Conservation (phyloP, 2,888 invertebrate genomes). For the Phalera bucephala region DNA sequence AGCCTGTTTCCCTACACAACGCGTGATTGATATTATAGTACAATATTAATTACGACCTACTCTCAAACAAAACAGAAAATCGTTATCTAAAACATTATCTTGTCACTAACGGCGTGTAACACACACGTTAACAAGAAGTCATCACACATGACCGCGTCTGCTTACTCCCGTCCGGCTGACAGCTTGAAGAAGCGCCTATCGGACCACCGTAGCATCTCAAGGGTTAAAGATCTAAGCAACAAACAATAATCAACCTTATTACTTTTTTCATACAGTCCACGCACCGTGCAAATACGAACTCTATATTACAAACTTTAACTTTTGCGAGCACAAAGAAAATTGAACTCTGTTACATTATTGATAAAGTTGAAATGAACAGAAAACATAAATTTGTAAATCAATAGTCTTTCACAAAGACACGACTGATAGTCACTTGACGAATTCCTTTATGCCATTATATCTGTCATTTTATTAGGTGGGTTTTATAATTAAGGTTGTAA, state of each 20-base stretch:
- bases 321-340: too few species aligned
- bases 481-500: too few species aligned
- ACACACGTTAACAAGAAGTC: slow-evolving; percentile 72
- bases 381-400: slow-evolving; percentile 26
- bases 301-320: too few species aligned
- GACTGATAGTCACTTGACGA: slow-evolving; percentile 72
- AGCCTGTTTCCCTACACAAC: too few species aligned
- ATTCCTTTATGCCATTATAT: slow-evolving; percentile 59
- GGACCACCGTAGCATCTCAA: slow-evolving; percentile 53
- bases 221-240: too few species aligned
- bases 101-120: slow-evolving; percentile 57
- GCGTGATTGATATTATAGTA: too few species aligned
- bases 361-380: too few species aligned
- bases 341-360: too few species aligned
- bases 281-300: slow-evolving; percentile 8
- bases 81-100: slow-evolving; percentile 53
- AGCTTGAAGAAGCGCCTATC: slow-evolving; percentile 57
- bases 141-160: slow-evolving; percentile 70
- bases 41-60: slow-evolving; percentile 5
- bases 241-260: slow-evolving; percentile 29
- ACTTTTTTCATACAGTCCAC: slow-evolving; percentile 20
- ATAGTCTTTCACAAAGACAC: slow-evolving; percentile 50
- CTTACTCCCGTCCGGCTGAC: slow-evolving; percentile 56
- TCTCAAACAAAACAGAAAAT: slow-evolving; percentile 15
- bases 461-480: slow-evolving; percentile 1